Percentiles rank a stretch among this genome's conserved stretches.
Conservation (phyloP, 2,797 vertebrate genomes). For the Peromyscus aztecus region DNA sequence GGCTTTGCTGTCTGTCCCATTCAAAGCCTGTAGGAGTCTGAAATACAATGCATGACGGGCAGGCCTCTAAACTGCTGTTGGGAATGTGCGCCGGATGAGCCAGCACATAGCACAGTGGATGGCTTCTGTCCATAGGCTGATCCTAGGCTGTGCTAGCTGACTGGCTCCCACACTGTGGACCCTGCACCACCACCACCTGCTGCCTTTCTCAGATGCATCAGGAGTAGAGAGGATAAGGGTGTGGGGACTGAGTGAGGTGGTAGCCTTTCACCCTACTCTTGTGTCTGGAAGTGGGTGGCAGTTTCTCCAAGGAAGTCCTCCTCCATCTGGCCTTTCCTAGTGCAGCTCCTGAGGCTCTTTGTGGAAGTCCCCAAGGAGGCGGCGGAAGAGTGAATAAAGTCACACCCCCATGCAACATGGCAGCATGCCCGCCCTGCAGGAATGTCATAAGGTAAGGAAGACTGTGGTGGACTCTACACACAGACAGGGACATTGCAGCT, state of each 20-base stretch:
- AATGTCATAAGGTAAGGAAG: constrained; percentile 88
- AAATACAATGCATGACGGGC: constrained; percentile 81
- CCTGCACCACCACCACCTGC: constrained; percentile 69
- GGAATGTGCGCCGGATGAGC: constrained; percentile 86
- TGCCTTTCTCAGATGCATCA: constrained; percentile 76
- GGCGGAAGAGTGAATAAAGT: constrained; percentile 92
- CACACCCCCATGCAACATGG: constrained; percentile 91
- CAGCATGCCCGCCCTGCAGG: constrained; percentile 84
- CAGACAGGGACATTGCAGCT: not conserved
- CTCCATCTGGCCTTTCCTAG: constrained; percentile 79
- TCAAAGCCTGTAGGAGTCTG: constrained; percentile 88
- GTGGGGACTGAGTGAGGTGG: constrained; percentile 73
- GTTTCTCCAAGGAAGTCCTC: constrained; percentile 78
- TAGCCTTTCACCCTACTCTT: constrained; percentile 74
- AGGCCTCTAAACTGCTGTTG: constrained; percentile 80
- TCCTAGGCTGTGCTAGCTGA: constrained; percentile 75
- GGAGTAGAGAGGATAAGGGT: constrained; percentile 51
- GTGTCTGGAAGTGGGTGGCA: constrained; percentile 75
- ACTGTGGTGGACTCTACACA: constrained; percentile 89
- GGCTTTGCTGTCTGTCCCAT: constrained; percentile 85
- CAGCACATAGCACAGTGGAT: constrained; percentile 83
- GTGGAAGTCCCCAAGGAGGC: constrained; percentile 88
- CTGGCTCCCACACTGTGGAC: constrained; percentile 69
- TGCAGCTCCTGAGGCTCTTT: constrained; percentile 80
- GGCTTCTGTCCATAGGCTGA: constrained; percentile 77